Evolutionary conservation across 2,113 vertebrate genomes (phyloP).

Genomic region (Vulpes lagopus): DNA sequence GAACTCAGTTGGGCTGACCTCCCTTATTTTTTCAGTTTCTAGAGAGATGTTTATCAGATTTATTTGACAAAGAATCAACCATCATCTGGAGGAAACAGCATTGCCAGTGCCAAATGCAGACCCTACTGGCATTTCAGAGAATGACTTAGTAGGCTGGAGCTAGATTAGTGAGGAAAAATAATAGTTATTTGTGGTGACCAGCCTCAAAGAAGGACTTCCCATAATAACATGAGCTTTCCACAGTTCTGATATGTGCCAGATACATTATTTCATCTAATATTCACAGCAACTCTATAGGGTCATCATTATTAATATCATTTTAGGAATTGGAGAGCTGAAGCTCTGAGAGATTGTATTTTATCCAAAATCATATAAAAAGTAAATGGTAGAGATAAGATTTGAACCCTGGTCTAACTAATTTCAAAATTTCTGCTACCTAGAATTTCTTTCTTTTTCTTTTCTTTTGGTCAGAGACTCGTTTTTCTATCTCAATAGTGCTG

Average conservation of each 20-base stretch:
- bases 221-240: neutral
- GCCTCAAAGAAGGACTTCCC: neutral
- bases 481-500: neutral
- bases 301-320: neutral
- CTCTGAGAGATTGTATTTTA: neutral
- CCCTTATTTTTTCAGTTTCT: neutral
- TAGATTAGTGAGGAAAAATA: neutral
- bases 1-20: neutral
- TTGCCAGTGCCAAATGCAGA: neutral
- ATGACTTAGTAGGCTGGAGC: neutral
- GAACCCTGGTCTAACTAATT: neutral
- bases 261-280: slow-evolving; percentile 11
- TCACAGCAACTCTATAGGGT: neutral
- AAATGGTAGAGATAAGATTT: slow-evolving; percentile 43
- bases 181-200: neutral
- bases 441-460: neutral
- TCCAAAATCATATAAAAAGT: slow-evolving; percentile 35
- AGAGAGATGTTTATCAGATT: neutral
- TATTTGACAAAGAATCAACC: neutral
- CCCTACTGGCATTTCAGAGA: slow-evolving; percentile 18
- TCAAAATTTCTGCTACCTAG: neutral
- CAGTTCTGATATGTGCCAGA: neutral
- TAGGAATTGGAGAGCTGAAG: neutral
- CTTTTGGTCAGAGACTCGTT: neutral
- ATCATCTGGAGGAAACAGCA: neutral